Conservation (phyloP, 2,888 invertebrate species). For the Chromoteleia sp. region DNA sequence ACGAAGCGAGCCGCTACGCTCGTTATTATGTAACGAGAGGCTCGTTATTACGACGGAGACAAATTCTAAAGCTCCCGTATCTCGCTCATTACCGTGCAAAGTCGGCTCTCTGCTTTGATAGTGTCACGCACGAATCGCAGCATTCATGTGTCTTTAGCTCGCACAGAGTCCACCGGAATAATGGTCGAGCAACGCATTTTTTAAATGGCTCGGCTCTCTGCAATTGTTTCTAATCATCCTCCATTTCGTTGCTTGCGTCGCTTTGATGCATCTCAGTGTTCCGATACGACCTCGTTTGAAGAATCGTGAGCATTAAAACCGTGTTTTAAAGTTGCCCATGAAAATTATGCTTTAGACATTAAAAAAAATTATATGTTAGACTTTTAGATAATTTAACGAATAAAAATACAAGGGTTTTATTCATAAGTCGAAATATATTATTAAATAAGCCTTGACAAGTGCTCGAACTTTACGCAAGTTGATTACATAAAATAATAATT, state of each 20-base stretch:
- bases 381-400: too few relatives aligned
- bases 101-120: conserved; percentile 70
- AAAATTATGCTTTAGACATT: too few relatives aligned
- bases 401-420: too few relatives aligned
- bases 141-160: conserved; percentile 69
- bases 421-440: too few relatives aligned
- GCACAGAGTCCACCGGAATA: conserved; percentile 46
- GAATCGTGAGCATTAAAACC: background rate
- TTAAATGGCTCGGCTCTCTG: conserved; percentile 12
- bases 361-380: too few relatives aligned
- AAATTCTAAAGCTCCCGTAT: conserved; percentile 80
- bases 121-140: conserved; percentile 70
- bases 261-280: background rate
- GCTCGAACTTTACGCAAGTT: background rate
- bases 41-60: conserved; percentile 83
- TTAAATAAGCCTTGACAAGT: too few relatives aligned
- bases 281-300: background rate
- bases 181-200: conserved; percentile 53
- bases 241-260: background rate
- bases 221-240: conserved; percentile 52
- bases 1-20: conserved; percentile 79
- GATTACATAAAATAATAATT: conserved; percentile 42
- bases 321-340: too few relatives aligned
- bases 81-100: conserved; percentile 71
- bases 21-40: conserved; percentile 84